A percentile compares a stretch with the other conserved stretches of the same genome.
Conservation (phyloP, 2,888 invertebrate species). For the Automeris io region DNA sequence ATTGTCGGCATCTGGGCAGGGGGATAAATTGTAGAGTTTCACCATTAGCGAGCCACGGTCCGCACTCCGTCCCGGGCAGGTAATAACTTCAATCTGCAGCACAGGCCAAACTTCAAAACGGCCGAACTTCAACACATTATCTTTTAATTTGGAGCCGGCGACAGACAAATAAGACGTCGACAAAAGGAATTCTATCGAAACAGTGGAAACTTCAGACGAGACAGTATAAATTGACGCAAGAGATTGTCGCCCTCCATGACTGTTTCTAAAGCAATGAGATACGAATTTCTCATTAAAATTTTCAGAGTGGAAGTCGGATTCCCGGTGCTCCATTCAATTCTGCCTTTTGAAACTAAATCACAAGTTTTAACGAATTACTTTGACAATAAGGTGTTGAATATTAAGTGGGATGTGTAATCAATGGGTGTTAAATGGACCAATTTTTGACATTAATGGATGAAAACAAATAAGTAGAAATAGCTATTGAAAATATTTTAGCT, state of each 20-base stretch:
- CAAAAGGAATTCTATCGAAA: constrained; percentile 45
- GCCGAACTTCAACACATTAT: constrained; percentile 64
- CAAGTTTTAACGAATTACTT: constrained; percentile 63
- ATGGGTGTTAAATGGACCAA: background rate
- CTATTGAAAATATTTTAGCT: too few relatives aligned
- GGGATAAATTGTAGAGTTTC: constrained; percentile 65
- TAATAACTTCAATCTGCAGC: constrained; percentile 70
- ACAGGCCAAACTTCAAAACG: constrained; percentile 51
- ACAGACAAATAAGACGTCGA: constrained; percentile 58
- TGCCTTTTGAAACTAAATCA: constrained; percentile 66
- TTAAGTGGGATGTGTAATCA: constrained; percentile 25
- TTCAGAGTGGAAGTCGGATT: constrained; percentile 52
- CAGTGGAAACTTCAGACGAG: constrained; percentile 44
- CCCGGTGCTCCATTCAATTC: constrained; percentile 58
- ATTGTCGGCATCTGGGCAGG: constrained; percentile 62
- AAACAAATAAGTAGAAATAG: too few relatives aligned
- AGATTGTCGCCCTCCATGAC: constrained; percentile 46
- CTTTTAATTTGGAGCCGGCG: constrained; percentile 55
- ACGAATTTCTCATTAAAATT: constrained; percentile 73
- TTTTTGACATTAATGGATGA: too few relatives aligned
- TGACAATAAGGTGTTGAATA: constrained; percentile 54
- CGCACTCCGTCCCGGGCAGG: constrained; percentile 38
- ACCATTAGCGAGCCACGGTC: constrained; percentile 40
- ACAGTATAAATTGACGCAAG: constrained; percentile 55
- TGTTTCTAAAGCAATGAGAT: constrained; percentile 61